A percentile compares a stretch with the other conserved stretches of the same genome.
Conservation (phyloP, 2,888 invertebrate genomes). For the Merodon equestris region DNA sequence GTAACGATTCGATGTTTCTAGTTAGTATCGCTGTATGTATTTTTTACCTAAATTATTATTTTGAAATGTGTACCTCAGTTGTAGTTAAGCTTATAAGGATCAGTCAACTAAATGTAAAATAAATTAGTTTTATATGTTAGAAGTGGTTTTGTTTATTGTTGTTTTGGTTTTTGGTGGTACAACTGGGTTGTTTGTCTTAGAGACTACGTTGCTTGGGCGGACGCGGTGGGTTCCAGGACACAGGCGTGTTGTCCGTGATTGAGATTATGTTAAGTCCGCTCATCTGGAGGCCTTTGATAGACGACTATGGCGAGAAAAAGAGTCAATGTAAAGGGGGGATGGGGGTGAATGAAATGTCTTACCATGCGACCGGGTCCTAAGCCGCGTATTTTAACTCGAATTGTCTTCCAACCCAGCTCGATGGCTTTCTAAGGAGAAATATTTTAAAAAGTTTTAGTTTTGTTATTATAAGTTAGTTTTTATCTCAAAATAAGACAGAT, state of each 20-base stretch:
- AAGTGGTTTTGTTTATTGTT: conserved; percentile 9
- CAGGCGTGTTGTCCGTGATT: conserved; percentile 93
- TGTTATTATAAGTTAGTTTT: too few species aligned
- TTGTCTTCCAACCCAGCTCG: conserved; percentile 85
- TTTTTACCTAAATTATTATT: conserved; percentile 64
- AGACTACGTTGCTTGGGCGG: conserved; percentile 91
- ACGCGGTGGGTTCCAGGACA: conserved; percentile 90
- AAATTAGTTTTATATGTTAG: conserved; percentile 50
- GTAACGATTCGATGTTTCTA: too few species aligned
- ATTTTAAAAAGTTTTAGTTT: too few species aligned
- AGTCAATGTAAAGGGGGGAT: too few species aligned
- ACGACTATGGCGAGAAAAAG: conserved; percentile 83
- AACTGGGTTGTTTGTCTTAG: conserved; percentile 81
- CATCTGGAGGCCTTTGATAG: conserved; percentile 96
- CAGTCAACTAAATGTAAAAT: conserved; percentile 36
- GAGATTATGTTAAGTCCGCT: conserved; percentile 94
- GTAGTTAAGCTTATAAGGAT: conserved; percentile 46
- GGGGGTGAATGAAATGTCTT: conserved; percentile 73
- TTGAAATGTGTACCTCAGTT: conserved; percentile 55
- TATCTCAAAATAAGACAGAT: too few species aligned
- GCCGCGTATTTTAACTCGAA: conserved; percentile 89
- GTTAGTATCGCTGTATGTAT: conserved; percentile 40
- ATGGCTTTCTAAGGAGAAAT: conserved; percentile 82
- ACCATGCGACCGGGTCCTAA: conserved; percentile 95
- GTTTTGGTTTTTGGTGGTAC: background rate